Percentiles rank a stretch among this genome's conserved stretches.
Conservation (phyloP, 2,113 vertebrate species). For the Marcusenius ussheri region DNA sequence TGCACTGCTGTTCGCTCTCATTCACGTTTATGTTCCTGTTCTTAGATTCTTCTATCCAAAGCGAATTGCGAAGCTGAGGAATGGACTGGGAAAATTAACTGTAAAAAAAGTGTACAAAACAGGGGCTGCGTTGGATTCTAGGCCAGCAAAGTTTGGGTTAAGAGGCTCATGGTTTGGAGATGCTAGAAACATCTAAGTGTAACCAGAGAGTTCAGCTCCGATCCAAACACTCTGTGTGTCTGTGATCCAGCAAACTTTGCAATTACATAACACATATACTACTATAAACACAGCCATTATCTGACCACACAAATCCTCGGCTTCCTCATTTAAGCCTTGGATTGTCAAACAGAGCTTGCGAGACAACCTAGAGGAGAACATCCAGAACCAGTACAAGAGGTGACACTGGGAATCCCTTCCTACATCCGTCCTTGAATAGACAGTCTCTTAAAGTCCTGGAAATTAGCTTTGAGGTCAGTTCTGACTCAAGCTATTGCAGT, state of each 20-base stretch:
- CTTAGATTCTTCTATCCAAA: neutral
- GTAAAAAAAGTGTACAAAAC: neutral
- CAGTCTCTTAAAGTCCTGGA: neutral
- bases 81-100: neutral
- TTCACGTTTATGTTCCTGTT: neutral
- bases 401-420: neutral
- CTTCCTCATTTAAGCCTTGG: neutral
- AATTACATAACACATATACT: neutral
- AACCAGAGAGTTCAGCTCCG: neutral
- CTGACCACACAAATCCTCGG: neutral
- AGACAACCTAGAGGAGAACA: neutral
- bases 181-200: neutral
- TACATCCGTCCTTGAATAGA: neutral
- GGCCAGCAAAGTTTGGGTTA: neutral
- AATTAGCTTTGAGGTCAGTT: neutral
- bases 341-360: neutral
- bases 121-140: neutral
- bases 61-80: neutral
- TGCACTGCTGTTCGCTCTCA: neutral
- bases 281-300: neutral
- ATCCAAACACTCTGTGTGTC: neutral
- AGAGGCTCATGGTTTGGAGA: neutral
- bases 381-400: neutral
- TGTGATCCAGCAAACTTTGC: neutral
- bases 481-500: neutral